These are phyloP conservation scores for Rhagologus leucostigma DNA, from an alignment of 2,113 vertebrate genomes.

Conservation along the genomic window DNA sequence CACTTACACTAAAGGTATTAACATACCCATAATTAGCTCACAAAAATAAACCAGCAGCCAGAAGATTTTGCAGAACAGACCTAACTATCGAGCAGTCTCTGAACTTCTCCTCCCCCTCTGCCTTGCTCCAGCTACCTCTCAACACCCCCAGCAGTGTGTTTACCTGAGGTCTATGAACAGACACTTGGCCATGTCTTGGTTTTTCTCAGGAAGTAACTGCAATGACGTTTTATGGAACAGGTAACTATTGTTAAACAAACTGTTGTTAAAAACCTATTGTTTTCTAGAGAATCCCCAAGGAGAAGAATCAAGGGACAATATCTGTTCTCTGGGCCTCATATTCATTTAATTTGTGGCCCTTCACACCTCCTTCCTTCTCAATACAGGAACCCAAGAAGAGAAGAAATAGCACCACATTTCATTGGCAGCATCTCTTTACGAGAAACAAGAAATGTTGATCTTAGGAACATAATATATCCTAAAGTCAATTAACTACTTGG, in stretches of 20 bases:
- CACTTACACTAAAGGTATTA: neutral
- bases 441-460: neutral
- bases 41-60: neutral
- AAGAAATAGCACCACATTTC: neutral
- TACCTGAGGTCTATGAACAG: neutral
- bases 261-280: neutral
- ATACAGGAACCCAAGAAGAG: neutral
- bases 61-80: neutral
- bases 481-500: neutral
- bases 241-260: neutral
- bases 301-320: neutral
- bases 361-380: neutral
- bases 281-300: neutral
- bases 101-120: neutral
- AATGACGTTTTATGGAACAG: neutral
- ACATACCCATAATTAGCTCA: neutral
- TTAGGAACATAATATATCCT: neutral
- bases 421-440: neutral
- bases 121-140: neutral
- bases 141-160: neutral
- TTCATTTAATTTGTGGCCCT: neutral
- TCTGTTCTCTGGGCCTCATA: neutral
- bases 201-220: neutral
- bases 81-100: neutral
- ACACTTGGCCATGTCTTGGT: neutral